Conservation (phyloP, 2,113 vertebrate genomes). For the Acanthisitta chloris region DNA sequence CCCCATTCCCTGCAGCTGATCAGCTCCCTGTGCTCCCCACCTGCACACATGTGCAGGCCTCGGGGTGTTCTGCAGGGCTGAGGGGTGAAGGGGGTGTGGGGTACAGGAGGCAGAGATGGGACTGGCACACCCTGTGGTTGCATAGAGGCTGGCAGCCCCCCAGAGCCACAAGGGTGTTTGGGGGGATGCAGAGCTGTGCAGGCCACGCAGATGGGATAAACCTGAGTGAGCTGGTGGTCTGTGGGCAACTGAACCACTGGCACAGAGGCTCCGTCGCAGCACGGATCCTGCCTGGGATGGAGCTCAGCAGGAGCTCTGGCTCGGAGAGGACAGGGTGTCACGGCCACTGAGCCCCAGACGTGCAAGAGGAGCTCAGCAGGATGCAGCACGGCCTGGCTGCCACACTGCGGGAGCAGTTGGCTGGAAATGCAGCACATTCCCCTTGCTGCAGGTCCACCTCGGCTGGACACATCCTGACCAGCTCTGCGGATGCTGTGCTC, state of each 20-base stretch:
- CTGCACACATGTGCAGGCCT: background rate
- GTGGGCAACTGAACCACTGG: accelerated
- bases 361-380: background rate
- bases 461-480: background rate
- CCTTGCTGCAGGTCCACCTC: background rate
- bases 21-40: background rate
- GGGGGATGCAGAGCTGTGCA: background rate
- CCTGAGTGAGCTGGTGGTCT: accelerated
- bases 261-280: background rate
- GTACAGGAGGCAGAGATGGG: accelerated
- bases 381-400: background rate
- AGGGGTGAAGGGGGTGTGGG: too few species aligned
- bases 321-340: background rate
- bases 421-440: background rate
- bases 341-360: background rate
- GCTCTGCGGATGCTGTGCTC: background rate
- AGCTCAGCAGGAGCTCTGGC: background rate
- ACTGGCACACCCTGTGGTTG: accelerated
- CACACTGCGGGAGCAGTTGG: background rate
- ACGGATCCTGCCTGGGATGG: background rate
- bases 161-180: accelerated
- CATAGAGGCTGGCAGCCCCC: background rate
- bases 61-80: accelerated
- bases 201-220: accelerated
- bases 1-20: background rate